A percentile compares a stretch with the other conserved stretches of the same genome.
These are phyloP conservation scores for Boloria euphrosyne DNA, from an alignment of 2,888 invertebrate genomes.

Conservation along the genomic window DNA sequence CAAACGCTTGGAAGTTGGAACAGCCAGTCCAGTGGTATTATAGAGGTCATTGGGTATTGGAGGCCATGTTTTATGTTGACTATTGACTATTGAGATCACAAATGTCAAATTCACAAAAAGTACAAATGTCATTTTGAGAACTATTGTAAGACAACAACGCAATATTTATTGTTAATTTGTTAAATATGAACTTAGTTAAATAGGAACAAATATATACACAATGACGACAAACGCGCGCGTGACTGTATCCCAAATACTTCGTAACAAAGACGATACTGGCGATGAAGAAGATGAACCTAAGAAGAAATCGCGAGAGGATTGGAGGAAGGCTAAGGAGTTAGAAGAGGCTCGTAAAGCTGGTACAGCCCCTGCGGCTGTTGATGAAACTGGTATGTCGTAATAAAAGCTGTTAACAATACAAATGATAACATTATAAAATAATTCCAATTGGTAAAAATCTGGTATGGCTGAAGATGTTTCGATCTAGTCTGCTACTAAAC, in stretches of 20 bases:
- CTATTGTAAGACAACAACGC: no score
- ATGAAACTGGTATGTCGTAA: constrained; percentile 83
- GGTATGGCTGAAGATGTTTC: no score
- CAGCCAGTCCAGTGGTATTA: no score
- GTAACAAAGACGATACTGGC: constrained; percentile 82
- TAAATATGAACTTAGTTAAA: not conserved
- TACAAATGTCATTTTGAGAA: no score
- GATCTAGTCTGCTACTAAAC: no score
- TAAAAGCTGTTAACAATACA: not conserved
- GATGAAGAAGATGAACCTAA: constrained; percentile 89
- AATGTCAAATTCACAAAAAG: no score
- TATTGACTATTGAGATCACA: no score
- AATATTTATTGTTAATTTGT: no score
- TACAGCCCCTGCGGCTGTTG: constrained; percentile 95
- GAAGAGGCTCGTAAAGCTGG: constrained; percentile 99
- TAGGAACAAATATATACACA: constrained; percentile 1
- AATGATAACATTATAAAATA: not conserved
- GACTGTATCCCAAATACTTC: constrained; percentile 89
- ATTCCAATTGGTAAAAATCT: no score
- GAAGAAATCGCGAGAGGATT: constrained; percentile 95
- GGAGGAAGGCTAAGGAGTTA: constrained; percentile 98
- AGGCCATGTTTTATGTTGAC: no score
- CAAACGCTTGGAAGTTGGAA: no score
- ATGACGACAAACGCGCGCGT: constrained; percentile 71
- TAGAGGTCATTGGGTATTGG: no score